Percentiles rank a stretch among this genome's conserved stretches.
Evolutionary conservation across 2,888 invertebrate species (phyloP).

Genomic region (Dicranocentrus wangi): DNA sequence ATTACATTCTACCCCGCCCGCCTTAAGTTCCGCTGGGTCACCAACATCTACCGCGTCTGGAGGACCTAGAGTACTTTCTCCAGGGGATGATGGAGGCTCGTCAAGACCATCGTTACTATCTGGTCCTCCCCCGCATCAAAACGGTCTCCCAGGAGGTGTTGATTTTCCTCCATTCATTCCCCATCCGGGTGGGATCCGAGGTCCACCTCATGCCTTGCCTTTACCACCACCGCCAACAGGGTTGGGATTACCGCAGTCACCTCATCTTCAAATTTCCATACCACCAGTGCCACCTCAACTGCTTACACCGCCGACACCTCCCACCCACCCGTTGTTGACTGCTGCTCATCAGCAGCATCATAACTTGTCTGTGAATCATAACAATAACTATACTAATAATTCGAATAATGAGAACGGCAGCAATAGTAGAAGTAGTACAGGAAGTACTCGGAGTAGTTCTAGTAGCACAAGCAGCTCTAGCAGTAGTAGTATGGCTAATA

Average conservation of each 20-base stretch:
- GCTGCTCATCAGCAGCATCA: conserved; percentile 32
- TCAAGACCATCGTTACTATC: conserved; percentile 37
- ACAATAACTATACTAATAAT: conserved; percentile 46
- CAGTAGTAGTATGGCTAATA: conserved; percentile 12
- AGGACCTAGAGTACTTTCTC: conserved; percentile 48
- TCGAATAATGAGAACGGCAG: not conserved
- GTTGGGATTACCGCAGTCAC: conserved; percentile 9
- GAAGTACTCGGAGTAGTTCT: conserved; percentile 42
- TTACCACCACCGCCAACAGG: not conserved
- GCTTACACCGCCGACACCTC: conserved; percentile 61
- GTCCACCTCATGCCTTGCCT: conserved; percentile 14
- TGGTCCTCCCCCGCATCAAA: conserved; percentile 26
- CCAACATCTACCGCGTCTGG: conserved; percentile 42
- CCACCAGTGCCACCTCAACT: conserved; percentile 61
- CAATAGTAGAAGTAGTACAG: conserved; percentile 34
- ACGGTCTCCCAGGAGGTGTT: conserved; percentile 14
- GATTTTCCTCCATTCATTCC: conserved; percentile 31
- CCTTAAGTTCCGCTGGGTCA: conserved; percentile 45
- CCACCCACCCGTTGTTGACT: conserved; percentile 41
- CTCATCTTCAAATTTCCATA: conserved; percentile 58
- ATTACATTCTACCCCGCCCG: conserved; percentile 36
- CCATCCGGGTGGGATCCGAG: conserved; percentile 12
- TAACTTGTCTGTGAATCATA: conserved; percentile 36
- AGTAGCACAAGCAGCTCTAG: conserved; percentile 11
- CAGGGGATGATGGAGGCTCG: conserved; percentile 22